Evolutionary conservation across 37 sponge, comb jelly and placozoan species (phyloP), one percentile per base, ranked within the genome.

Genomic region (Chondrilla cf. caribensis): DNA sequence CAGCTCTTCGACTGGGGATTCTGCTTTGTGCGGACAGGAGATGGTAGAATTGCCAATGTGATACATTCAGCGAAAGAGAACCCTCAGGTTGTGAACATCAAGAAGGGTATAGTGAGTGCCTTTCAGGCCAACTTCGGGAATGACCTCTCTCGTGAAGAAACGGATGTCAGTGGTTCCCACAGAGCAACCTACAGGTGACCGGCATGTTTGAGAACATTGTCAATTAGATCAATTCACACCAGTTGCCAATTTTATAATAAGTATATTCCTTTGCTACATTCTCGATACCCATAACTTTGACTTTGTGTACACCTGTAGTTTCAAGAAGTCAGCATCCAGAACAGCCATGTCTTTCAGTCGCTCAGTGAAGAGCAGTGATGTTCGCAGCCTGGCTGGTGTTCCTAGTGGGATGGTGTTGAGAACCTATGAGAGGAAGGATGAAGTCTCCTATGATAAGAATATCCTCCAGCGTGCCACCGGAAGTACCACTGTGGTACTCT

Each of bases 61-160:
- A 18, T 40, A 26, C 58, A 87, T 40, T 54, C 68, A 33, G 26
- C 3, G 11, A 33, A 33, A 83, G 87, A 83, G 70, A 79, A 38
- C 54, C 25, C 25, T 25, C 66, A 77, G 29, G 83, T 44, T 14
- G 79, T 78, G 36, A 87, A 87, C 58, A 82, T 87, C 70, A 87
- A 87, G 79, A 87, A 83, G 55, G 38, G 58, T 58, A 87, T 87
- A 54, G 79, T 78, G 17, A 58, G 83, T 65, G 83, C 87, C 83
- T 87, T 87, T 44, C 87, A 87, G 42, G 79, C 87, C 37, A 87
- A 82, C 71, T 87, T 87, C 41, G 41, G 24, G 21, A 18, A 42
- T 5, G 44, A 73, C 18, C 17, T 4, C 18, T 8, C 44, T 36
- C 39, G 76, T 37, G 76, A 73, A 37, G 76, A 73, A 37, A 2